These are phyloP conservation scores for Lysandra coridon DNA, from an alignment of 2,888 invertebrate genomes.

Conservation along the genomic window DNA sequence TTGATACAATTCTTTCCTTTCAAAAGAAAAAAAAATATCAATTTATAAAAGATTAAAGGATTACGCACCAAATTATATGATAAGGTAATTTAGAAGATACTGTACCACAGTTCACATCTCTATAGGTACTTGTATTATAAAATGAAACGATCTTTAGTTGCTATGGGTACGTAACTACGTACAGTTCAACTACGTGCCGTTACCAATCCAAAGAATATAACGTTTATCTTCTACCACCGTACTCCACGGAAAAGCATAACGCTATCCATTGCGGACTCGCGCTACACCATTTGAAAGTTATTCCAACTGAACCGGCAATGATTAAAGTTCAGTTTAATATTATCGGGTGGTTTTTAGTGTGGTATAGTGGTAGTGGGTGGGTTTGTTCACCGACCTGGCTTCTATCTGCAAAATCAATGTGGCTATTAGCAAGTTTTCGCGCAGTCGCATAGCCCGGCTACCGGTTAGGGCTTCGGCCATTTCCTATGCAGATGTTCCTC, in stretches of 20 bases:
- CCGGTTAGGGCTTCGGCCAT: conserved; percentile 51
- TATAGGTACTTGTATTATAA: not conserved
- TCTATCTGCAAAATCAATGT: conserved; percentile 81
- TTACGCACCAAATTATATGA: no score
- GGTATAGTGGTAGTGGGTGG: conserved; percentile 52
- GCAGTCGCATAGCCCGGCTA: conserved; percentile 76
- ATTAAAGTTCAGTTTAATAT: not conserved
- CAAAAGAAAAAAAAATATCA: not conserved
- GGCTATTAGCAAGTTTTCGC: conserved; percentile 79
- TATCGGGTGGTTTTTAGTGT: conserved; percentile 34
- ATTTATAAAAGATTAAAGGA: not conserved
- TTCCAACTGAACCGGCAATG: conserved; percentile 29
- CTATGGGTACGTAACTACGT: not conserved
- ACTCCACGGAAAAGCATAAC: not conserved
- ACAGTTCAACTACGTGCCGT: conserved; percentile 28
- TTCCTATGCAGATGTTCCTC: conserved; percentile 39
- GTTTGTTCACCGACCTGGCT: conserved; percentile 76
- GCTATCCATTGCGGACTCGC: conserved; percentile 38
- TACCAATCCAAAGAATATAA: conserved; percentile 22
- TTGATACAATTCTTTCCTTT: not conserved
- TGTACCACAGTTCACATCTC: not conserved
- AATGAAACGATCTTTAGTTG: conserved; percentile 19
- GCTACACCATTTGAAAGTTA: not conserved
- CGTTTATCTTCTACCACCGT: not conserved
- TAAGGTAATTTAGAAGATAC: no score